Base-by-base conservation (phyloP, 2,797 vertebrate species). In the Xenentodon cancila region DNA sequence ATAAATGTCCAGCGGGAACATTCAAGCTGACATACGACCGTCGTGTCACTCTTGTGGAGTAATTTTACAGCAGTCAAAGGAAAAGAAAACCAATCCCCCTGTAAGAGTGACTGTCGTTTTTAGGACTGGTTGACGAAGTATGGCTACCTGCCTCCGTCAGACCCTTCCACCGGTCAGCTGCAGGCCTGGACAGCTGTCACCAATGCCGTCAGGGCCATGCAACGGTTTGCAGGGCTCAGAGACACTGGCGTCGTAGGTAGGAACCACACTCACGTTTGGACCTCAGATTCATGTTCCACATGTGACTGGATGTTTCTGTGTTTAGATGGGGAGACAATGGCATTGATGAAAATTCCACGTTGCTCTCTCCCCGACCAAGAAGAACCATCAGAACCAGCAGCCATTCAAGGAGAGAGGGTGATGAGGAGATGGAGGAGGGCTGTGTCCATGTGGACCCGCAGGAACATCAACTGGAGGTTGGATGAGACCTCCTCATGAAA, bases 381-480 rank as follows among this genome's bases (percentile, higher is more conserved):
- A 7, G 73, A 69, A 53, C 8, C 45, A 2, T 46, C 62, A 15
- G 57, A 17, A 30, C 17, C 45, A 15, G 12, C 5, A 0, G 30
- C 46, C 32, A 50, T 5, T 18, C 66, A 52, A 55, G 73, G 84
- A 20, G 57, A 59, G 19, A 78, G 48, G n/a, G 59, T 63, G 45
- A 80, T 56, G 56, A 85, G 71, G 16, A 85, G 84, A 59, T 88
- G 68, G 48, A 87, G 75, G 19, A 85, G 82, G 19, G 76, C 78
- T 0, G 37, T 72, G 8, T 76, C 85, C 1, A 82, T 62, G 46
- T 94, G 93, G 93, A 83, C 60, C 11, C 84, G 67, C 42, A 84
- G 75, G 61, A 94, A 88, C 76, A 93, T 94, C 44, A 93, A 92
- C 79, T 94, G 93, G 93, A 94, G 87, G 93, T 94, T 58, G 49